Percentiles rank a stretch among this genome's conserved stretches.
These are phyloP conservation scores for Phaethon lepturus DNA, from an alignment of 2,113 vertebrate species.

Conservation along the genomic window DNA sequence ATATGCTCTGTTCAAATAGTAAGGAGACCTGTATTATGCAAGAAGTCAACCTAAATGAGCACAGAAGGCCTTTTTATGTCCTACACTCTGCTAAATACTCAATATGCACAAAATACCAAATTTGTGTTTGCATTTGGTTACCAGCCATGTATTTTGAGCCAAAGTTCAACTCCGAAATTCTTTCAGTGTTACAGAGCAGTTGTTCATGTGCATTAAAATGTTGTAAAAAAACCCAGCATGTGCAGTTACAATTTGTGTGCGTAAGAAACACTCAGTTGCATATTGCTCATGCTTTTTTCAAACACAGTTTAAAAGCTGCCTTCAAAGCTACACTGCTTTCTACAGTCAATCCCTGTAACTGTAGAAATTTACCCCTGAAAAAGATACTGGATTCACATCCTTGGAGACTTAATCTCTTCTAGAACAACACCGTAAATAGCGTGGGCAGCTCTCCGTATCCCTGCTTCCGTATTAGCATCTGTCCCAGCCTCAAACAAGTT, in stretches of 20 bases:
- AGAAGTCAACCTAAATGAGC: neutral
- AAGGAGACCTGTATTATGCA: neutral
- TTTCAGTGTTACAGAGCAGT: neutral
- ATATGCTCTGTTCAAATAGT: neutral
- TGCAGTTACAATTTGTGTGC: neutral
- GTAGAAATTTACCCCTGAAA: neutral
- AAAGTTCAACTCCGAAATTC: neutral
- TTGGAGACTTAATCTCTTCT: neutral
- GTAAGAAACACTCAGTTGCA: neutral
- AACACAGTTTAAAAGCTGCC: neutral
- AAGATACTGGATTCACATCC: neutral
- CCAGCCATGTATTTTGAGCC: neutral
- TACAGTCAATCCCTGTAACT: neutral
- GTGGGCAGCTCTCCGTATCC: neutral
- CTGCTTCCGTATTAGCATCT: neutral
- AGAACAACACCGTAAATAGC: neutral
- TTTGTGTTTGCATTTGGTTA: neutral
- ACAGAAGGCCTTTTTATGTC: neutral
- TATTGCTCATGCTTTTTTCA: neutral
- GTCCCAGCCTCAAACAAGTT: neutral
- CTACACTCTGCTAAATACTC: neutral
- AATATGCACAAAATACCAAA: neutral
- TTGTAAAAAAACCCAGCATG: rapidly evolving
- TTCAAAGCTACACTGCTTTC: neutral
- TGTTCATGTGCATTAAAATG: neutral